Conservation (phyloP, 1,140 invertebrate genomes). For the Psilanteris sp. region DNA sequence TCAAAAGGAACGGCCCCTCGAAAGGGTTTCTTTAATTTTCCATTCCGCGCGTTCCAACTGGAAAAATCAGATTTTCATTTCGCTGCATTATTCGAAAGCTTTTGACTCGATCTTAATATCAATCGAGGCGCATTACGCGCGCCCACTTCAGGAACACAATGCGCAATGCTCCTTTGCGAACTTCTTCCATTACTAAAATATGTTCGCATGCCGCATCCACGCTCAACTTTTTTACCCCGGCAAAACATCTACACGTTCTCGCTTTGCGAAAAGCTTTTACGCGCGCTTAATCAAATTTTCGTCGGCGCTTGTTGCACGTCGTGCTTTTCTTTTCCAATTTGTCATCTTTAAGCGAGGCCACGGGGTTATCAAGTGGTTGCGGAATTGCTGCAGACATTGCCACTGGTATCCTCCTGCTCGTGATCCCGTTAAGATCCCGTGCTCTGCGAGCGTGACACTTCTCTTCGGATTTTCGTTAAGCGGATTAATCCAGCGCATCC, state of each 20-base stretch:
- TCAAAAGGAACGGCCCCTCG: too few relatives aligned
- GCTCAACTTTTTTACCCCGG: too few relatives aligned
- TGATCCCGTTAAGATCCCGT: constrained; percentile 38
- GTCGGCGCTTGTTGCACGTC: not conserved
- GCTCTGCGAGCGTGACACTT: constrained; percentile 52
- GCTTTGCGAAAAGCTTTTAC: too few relatives aligned
- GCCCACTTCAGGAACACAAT: constrained; percentile 1
- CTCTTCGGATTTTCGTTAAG: constrained; percentile 53
- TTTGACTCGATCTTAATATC: constrained; percentile 30
- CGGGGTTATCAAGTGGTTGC: too few relatives aligned
- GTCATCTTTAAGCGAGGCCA: constrained; percentile 8
- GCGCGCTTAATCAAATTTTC: constrained; percentile 25
- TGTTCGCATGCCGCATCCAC: too few relatives aligned
- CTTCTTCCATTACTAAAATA: constrained; percentile 15
- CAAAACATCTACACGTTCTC: too few relatives aligned
- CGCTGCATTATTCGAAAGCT: constrained; percentile 1
- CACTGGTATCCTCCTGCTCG: constrained; percentile 52
- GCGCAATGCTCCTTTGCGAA: not conserved
- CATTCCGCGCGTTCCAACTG: too few relatives aligned
- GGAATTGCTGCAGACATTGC: constrained; percentile 19
- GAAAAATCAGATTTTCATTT: constrained; percentile 13
- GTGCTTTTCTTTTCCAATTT: constrained; percentile 10
- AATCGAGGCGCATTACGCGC: not conserved
- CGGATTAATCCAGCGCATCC: constrained; percentile 40
- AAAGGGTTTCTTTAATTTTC: too few relatives aligned